These are phyloP conservation scores for Muscina levida DNA, from an alignment of 2,888 invertebrate species.

Conservation along the genomic window DNA sequence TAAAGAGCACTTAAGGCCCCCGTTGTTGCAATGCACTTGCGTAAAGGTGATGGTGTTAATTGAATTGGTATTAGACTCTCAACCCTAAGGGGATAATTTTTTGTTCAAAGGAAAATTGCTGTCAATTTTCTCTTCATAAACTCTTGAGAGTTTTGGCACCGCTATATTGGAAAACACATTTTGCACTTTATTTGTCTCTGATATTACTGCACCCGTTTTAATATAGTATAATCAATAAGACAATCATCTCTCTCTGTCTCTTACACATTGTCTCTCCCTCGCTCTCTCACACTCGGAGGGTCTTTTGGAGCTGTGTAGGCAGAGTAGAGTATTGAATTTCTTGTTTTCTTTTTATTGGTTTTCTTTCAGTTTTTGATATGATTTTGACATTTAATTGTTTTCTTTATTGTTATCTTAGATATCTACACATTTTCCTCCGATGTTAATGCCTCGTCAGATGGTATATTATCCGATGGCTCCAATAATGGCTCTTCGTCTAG, in stretches of 20 bases:
- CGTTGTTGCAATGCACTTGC: background rate
- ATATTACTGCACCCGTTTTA: background rate
- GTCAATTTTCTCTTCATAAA: too few relatives aligned
- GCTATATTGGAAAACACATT: background rate
- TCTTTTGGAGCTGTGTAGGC: too few relatives aligned
- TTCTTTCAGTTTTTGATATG: too few relatives aligned
- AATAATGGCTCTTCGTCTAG: slow-evolving; percentile 1
- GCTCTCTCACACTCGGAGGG: too few relatives aligned
- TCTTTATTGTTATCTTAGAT: slow-evolving; percentile 25
- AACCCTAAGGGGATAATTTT: too few relatives aligned
- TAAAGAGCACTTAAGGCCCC: too few relatives aligned
- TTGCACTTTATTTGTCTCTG: slow-evolving; percentile 5
- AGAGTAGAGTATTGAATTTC: too few relatives aligned
- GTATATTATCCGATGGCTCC: slow-evolving; percentile 24
- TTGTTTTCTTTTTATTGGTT: too few relatives aligned
- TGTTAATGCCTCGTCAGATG: slow-evolving; percentile 34
- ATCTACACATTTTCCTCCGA: slow-evolving; percentile 39
- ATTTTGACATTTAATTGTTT: slow-evolving; percentile 32
- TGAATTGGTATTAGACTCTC: too few relatives aligned
- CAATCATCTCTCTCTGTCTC: background rate
- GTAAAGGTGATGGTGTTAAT: background rate
- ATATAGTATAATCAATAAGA: background rate
- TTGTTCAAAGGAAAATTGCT: too few relatives aligned
- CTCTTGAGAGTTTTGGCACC: slow-evolving; percentile 9
- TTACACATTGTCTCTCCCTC: too few relatives aligned